Percentiles rank a stretch among this genome's conserved stretches.
Conservation (phyloP, 2,797 vertebrate genomes). For the Arctocebus calabarensis region DNA sequence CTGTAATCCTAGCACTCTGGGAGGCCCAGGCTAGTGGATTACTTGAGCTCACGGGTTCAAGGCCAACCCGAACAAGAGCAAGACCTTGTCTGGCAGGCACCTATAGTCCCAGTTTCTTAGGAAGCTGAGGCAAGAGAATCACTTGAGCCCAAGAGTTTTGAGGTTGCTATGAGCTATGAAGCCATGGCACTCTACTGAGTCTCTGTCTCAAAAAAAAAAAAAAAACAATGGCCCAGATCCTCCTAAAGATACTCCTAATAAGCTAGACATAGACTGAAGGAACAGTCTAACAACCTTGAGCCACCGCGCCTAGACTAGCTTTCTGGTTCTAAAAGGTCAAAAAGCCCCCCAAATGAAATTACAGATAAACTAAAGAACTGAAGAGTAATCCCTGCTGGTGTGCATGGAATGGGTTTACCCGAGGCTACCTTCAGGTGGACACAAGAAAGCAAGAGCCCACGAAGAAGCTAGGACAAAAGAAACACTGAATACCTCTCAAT, state of each 20-base stretch:
- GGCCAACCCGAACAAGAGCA: too few species aligned
- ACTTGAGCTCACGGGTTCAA: too few species aligned
- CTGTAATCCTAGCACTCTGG: too few species aligned
- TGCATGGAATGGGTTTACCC: neutral
- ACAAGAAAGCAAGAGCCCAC: rapidly evolving
- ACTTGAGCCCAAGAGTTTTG: too few species aligned
- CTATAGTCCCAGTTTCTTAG: too few species aligned
- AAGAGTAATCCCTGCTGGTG: neutral
- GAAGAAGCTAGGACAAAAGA: neutral
- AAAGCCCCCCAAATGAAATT: neutral
- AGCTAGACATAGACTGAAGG: neutral
- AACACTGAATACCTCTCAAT: neutral
- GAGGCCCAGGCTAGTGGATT: too few species aligned
- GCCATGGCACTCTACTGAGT: too few species aligned
- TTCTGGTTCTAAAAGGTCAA: neutral
- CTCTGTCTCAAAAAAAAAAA: too few species aligned
- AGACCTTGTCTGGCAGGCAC: too few species aligned
- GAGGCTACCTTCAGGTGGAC: neutral
- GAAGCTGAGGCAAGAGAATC: too few species aligned
- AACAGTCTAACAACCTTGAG: neutral
- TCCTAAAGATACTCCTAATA: neutral
- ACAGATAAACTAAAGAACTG: neutral
- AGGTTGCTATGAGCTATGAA: too few species aligned
- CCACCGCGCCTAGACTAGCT: too few species aligned
- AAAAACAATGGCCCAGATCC: neutral